Evolutionary conservation across 1,140 invertebrate species (phyloP).

Genomic region (Drosophila rhopaloa): DNA sequence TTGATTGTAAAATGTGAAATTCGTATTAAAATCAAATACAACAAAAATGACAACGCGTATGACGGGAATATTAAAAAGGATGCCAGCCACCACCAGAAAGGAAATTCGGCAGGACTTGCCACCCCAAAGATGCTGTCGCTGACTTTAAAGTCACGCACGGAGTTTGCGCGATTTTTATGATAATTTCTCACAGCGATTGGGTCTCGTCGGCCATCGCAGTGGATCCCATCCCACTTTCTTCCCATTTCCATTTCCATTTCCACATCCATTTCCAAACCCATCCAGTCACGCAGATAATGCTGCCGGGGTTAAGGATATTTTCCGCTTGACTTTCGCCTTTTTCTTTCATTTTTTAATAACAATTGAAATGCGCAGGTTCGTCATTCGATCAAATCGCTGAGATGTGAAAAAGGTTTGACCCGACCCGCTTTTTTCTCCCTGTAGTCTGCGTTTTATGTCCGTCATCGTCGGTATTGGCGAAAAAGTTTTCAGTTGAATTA

Average conservation of each 20-base stretch:
- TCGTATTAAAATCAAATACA: constrained; percentile 84
- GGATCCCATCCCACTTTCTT: constrained; percentile 25
- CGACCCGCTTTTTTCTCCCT: constrained; percentile 24
- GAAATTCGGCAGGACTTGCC: constrained; percentile 13
- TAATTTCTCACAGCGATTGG: constrained; percentile 75
- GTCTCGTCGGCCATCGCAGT: constrained; percentile 61
- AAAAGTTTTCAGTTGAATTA: constrained; percentile 69
- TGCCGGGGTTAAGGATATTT: constrained; percentile 52
- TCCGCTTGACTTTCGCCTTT: constrained; percentile 29
- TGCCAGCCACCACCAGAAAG: constrained; percentile 50
- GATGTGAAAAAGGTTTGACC: constrained; percentile 65
- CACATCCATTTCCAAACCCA: neutral
- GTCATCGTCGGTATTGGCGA: constrained; percentile 52
- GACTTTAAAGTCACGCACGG: constrained; percentile 79
- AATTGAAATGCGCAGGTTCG: constrained; percentile 58
- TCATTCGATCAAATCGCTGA: constrained; percentile 56
- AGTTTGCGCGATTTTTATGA: constrained; percentile 82
- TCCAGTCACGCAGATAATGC: constrained; percentile 23
- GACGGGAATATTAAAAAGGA: constrained; percentile 81
- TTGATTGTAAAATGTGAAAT: constrained; percentile 84
- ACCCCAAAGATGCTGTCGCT: constrained; percentile 35
- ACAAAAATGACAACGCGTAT: constrained; percentile 81
- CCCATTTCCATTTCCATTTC: neutral
- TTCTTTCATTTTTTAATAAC: constrained; percentile 68
- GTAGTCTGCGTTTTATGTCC: constrained; percentile 36